Evolutionary conservation across 2,113 vertebrate genomes (phyloP).

Genomic region (Mirounga angustirostris): DNA sequence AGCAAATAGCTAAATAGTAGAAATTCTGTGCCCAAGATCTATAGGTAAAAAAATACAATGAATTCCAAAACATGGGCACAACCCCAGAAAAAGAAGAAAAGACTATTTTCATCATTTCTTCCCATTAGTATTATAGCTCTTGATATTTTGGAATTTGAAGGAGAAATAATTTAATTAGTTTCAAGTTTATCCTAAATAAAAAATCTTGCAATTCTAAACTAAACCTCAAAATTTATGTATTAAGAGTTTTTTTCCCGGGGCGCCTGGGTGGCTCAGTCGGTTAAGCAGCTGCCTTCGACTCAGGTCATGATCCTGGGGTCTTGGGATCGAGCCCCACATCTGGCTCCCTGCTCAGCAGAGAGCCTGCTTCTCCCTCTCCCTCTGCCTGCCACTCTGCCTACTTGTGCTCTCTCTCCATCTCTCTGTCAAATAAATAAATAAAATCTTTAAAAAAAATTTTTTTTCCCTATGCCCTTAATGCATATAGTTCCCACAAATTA

Average conservation of each 20-base stretch:
- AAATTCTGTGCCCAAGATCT: background rate
- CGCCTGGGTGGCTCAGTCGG: no score
- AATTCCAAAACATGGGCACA: background rate
- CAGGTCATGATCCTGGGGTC: no score
- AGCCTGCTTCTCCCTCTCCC: no score
- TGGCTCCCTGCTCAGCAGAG: no score
- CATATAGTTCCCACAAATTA: background rate
- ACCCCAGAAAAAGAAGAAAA: background rate
- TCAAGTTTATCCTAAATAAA: conserved; percentile 1
- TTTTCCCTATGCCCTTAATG: background rate
- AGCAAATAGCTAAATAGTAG: background rate
- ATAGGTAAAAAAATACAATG: background rate
- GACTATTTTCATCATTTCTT: background rate
- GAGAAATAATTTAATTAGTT: background rate
- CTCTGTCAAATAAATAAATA: no score
- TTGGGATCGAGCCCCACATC: no score
- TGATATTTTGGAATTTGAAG: conserved; percentile 10
- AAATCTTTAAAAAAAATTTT: background rate
- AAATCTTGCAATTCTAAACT: background rate
- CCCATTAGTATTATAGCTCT: background rate
- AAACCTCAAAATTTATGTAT: background rate
- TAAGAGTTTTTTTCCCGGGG: background rate
- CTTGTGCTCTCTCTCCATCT: no score
- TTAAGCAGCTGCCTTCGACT: no score
- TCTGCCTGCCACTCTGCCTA: no score